Conservation (phyloP, 2,113 vertebrate genomes). For the Dermatemys mawii region DNA sequence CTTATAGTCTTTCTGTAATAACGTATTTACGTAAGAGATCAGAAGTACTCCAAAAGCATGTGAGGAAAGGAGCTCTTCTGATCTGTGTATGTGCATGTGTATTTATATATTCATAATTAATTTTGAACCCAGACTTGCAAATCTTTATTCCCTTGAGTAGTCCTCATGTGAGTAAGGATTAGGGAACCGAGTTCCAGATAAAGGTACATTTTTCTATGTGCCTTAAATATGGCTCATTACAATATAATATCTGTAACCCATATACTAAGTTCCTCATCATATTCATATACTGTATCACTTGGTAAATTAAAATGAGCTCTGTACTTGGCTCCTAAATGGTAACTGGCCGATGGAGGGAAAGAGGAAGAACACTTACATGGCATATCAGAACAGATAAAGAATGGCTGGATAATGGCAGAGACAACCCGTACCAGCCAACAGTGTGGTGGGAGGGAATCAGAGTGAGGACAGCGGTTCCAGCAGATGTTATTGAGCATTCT, state of each 20-base stretch:
- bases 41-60: background rate
- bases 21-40: background rate
- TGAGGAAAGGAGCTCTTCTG: background rate
- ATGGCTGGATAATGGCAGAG: background rate
- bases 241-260: background rate
- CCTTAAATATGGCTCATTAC: background rate
- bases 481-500: no score
- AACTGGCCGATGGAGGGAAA: background rate
- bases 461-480: background rate
- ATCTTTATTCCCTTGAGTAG: background rate
- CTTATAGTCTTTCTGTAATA: background rate
- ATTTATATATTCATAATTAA: background rate
- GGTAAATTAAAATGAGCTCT: background rate
- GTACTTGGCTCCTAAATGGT: background rate
- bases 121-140: background rate
- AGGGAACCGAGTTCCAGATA: background rate
- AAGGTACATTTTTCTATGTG: background rate
- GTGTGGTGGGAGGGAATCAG: rapidly evolving
- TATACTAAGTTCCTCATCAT: background rate
- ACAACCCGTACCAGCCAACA: background rate
- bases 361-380: background rate
- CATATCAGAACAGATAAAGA: background rate
- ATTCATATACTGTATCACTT: background rate
- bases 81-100: background rate
- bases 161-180: background rate